phyloP scores from a whole-genome alignment of 2,888 invertebrate genomes.

The Drosophila antonietae region DNA sequence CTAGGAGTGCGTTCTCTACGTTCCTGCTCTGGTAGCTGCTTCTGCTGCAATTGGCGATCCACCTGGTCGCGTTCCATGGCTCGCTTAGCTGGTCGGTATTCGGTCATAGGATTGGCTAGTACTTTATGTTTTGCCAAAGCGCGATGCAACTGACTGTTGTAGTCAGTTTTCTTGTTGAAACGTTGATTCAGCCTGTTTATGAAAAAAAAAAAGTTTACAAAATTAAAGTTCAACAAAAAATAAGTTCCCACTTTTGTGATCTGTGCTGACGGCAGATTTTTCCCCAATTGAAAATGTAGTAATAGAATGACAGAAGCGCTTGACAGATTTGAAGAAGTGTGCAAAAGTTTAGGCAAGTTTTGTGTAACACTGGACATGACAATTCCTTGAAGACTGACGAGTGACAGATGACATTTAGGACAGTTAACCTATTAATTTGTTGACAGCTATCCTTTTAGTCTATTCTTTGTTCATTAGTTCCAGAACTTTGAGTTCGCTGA shows the following conservation, averaged over 20 bases:
- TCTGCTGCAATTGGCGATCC: not conserved
- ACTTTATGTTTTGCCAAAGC: conserved; percentile 12
- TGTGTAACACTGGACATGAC: not conserved
- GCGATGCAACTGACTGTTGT: conserved; percentile 19
- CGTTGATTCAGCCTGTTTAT: conserved; percentile 35
- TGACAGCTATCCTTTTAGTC: not conserved
- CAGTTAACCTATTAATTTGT: not conserved
- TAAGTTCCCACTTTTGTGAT: not conserved
- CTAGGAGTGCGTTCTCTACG: conserved; percentile 28
- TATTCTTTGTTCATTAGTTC: not conserved
- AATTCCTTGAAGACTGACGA: not conserved
- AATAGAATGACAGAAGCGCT: not conserved
- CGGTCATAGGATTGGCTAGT: not conserved
- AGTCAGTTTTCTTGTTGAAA: conserved; percentile 15
- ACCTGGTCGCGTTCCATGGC: conserved; percentile 1
- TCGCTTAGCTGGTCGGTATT: not conserved
- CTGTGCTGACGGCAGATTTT: not conserved
- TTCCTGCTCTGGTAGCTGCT: not conserved
- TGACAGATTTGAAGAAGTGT: not conserved
- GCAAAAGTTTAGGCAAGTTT: not conserved
- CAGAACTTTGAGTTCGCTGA: not conserved
- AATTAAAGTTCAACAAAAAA: too few species aligned
- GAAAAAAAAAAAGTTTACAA: not conserved
- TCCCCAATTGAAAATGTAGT: not conserved
- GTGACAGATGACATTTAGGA: not conserved